Conservation (phyloP, 1,140 invertebrate genomes). For the Drosophila azteca region DNA sequence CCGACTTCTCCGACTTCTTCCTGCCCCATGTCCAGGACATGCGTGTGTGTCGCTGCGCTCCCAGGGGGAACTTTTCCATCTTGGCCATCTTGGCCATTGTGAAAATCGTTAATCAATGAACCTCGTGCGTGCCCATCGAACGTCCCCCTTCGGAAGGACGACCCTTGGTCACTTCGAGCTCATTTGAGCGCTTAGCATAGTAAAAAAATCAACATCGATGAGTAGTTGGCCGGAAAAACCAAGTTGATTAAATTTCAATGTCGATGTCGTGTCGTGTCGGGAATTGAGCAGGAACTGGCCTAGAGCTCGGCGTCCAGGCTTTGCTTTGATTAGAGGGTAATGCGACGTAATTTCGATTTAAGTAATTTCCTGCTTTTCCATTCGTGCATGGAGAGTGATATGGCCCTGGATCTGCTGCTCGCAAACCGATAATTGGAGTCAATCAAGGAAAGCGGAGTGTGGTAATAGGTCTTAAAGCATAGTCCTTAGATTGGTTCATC, state of each 20-base stretch:
- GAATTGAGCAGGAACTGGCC: slow-evolving; percentile 22
- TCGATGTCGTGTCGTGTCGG: slow-evolving; percentile 51
- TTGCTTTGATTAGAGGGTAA: slow-evolving; percentile 38
- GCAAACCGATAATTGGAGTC: slow-evolving; percentile 67
- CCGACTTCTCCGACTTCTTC: slow-evolving; percentile 1
- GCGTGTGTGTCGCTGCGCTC: slow-evolving; percentile 47
- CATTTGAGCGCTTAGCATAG: slow-evolving; percentile 79
- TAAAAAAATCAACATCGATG: slow-evolving; percentile 67
- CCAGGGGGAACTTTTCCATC: slow-evolving; percentile 41
- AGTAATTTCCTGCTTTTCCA: slow-evolving; percentile 70
- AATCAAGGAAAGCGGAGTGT: slow-evolving; percentile 51
- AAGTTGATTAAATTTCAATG: slow-evolving; percentile 81
- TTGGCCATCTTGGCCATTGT: slow-evolving; percentile 38
- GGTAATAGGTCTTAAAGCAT: slow-evolving; percentile 5
- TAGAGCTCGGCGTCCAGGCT: background rate
- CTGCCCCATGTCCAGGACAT: slow-evolving; percentile 16
- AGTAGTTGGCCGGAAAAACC: slow-evolving; percentile 70
- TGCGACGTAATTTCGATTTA: slow-evolving; percentile 79
- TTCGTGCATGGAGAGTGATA: slow-evolving; percentile 54
- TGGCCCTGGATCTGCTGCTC: slow-evolving; percentile 14
- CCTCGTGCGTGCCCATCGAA: slow-evolving; percentile 49
- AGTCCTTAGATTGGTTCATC: background rate
- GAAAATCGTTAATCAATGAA: slow-evolving; percentile 83
- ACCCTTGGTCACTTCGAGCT: slow-evolving; percentile 67
- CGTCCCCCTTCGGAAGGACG: slow-evolving; percentile 28